phyloP scores from a whole-genome alignment of 2,113 vertebrate species.

The Myotis lucifugus region DNA sequence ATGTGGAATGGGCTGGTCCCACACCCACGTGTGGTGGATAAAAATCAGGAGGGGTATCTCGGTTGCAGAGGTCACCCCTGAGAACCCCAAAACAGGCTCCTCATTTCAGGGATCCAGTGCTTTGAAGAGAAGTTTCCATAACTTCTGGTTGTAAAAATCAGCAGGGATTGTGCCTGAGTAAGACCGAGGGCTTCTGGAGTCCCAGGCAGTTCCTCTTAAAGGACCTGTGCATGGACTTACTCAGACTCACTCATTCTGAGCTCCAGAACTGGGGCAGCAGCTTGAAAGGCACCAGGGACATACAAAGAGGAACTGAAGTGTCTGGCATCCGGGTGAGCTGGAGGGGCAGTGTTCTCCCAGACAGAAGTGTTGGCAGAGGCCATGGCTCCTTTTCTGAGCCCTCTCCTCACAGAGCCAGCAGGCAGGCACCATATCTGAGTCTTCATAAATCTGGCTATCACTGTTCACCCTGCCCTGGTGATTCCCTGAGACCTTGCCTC shows the following conservation, averaged over 20 bases:
- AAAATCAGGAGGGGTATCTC: background rate
- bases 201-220: background rate
- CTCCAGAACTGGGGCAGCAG: background rate
- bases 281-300: background rate
- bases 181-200: background rate
- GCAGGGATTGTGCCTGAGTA: background rate
- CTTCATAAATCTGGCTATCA: background rate
- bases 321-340: background rate
- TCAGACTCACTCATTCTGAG: background rate
- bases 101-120: background rate
- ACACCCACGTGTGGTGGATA: background rate
- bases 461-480: background rate
- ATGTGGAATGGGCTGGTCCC: background rate
- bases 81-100: background rate
- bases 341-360: background rate
- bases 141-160: background rate
- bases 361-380: background rate
- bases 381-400: background rate
- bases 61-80: background rate
- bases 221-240: background rate
- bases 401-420: background rate
- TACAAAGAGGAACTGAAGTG: background rate
- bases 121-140: background rate
- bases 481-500: background rate
- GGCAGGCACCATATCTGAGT: background rate